phyloP scores from a whole-genome alignment of 2,113 vertebrate species.

The Mola mola region DNA sequence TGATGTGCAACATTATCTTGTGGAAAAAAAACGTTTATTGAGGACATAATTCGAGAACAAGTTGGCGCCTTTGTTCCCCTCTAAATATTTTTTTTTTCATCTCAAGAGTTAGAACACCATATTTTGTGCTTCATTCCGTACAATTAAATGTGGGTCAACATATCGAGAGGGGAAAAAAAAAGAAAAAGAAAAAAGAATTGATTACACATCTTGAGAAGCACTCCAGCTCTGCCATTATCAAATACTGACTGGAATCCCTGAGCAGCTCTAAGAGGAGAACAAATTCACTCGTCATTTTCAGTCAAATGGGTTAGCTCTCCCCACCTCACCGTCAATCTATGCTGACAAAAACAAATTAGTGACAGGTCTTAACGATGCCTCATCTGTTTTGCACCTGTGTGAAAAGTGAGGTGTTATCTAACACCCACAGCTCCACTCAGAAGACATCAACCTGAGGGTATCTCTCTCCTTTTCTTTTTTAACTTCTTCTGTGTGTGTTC shows the following conservation, averaged over 20 bases:
- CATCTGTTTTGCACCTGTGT: slow-evolving; percentile 52
- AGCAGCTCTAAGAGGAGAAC: slow-evolving; percentile 46
- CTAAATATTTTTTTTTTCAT: slow-evolving; percentile 13
- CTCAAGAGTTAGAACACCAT: too few relatives aligned
- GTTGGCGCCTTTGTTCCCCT: slow-evolving; percentile 9
- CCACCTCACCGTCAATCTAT: slow-evolving; percentile 45
- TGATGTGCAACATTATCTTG: slow-evolving; percentile 10
- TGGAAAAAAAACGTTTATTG: slow-evolving; percentile 4
- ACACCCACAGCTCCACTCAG: slow-evolving; percentile 30
- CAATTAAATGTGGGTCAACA: slow-evolving; percentile 58
- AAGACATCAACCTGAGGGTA: background rate
- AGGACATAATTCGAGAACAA: slow-evolving; percentile 8
- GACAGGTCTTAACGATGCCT: slow-evolving; percentile 48
- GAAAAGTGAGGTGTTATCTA: slow-evolving; percentile 57
- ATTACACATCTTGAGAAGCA: slow-evolving; percentile 53
- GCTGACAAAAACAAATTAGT: slow-evolving; percentile 58
- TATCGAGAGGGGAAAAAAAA: slow-evolving; percentile 40
- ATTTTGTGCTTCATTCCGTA: slow-evolving; percentile 24
- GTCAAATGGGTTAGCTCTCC: slow-evolving; percentile 45
- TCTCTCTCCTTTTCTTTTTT: slow-evolving; percentile 31
- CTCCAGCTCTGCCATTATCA: slow-evolving; percentile 50
- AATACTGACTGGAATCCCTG: slow-evolving; percentile 50
- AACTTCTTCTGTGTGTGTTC: slow-evolving; percentile 55
- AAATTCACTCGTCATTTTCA: slow-evolving; percentile 53
- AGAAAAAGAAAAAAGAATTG: too few relatives aligned